Evolutionary conservation across 2,797 vertebrate species (phyloP).

Genomic region (Melanotaenia nigrans): DNA sequence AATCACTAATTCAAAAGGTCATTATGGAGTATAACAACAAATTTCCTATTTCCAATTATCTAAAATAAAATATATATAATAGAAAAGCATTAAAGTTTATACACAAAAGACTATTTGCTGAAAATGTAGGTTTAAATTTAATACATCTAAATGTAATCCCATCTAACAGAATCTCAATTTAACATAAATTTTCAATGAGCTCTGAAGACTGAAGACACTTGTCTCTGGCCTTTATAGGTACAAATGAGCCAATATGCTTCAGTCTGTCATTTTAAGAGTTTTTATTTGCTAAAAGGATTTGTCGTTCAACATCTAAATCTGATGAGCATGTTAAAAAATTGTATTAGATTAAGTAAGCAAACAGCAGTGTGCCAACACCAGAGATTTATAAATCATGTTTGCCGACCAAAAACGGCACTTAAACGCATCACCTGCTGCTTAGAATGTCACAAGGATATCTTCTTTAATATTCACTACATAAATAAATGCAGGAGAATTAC

Average conservation of each 20-base stretch:
- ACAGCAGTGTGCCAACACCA: neutral
- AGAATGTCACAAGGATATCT: neutral
- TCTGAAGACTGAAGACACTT: neutral
- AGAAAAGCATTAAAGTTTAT: neutral
- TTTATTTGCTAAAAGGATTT: neutral
- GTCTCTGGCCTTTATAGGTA: neutral
- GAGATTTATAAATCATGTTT: neutral
- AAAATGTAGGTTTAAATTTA: neutral
- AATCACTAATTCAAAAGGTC: neutral
- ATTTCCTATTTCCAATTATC: neutral
- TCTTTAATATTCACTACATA: neutral
- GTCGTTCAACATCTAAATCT: neutral
- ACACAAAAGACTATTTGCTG: neutral
- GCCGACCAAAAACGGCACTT: neutral
- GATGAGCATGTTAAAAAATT: neutral
- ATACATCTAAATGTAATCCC: neutral
- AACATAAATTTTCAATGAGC: neutral
- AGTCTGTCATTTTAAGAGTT: neutral
- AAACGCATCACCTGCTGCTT: neutral
- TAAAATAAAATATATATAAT: slow-evolving; percentile 4
- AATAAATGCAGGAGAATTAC: neutral
- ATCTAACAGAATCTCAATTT: neutral
- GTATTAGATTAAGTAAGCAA: neutral
- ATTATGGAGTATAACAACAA: neutral
- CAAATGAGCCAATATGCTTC: neutral